Percentiles rank a stretch among this genome's conserved stretches.
Conservation (phyloP, 2,888 invertebrate species). For the Tholera decimalis region DNA sequence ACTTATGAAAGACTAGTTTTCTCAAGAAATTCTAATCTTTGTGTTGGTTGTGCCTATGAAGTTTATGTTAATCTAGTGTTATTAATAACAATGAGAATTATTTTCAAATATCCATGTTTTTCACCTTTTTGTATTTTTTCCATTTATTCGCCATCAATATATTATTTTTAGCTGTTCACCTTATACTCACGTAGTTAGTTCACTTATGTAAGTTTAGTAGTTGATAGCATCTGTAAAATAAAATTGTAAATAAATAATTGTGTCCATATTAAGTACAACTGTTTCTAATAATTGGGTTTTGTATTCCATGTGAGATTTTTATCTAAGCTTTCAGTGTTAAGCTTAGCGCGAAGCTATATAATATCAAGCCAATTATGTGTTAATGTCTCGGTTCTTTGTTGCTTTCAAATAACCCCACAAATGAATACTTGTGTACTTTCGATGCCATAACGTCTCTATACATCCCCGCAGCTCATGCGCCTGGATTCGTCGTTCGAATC, state of each 20-base stretch:
- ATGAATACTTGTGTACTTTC: background rate
- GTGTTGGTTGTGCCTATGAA: background rate
- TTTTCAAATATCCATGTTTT: background rate
- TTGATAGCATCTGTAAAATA: slow-evolving; percentile 13
- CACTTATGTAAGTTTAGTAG: slow-evolving; percentile 18
- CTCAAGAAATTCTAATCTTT: background rate
- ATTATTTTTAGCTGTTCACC: slow-evolving; percentile 23
- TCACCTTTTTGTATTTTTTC: background rate
- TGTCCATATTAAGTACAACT: background rate
- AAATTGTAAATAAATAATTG: slow-evolving; percentile 10
- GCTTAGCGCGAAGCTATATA: slow-evolving; percentile 5
- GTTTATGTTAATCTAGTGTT: background rate
- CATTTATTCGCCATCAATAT: background rate
- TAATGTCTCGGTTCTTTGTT: slow-evolving; percentile 1
- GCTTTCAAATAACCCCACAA: slow-evolving; percentile 23
- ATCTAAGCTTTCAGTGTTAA: slow-evolving; percentile 38
- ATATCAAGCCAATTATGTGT: background rate
- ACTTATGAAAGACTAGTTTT: background rate
- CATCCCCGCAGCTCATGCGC: slow-evolving; percentile 93
- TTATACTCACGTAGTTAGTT: slow-evolving; percentile 38
- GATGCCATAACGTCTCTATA: background rate
- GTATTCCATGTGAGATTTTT: background rate
- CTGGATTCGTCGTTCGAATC: slow-evolving; percentile 96
- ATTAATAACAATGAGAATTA: background rate
- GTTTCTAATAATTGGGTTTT: background rate